Conservation (phyloP, 1,140 invertebrate species). For the Oscheius sp. region DNA sequence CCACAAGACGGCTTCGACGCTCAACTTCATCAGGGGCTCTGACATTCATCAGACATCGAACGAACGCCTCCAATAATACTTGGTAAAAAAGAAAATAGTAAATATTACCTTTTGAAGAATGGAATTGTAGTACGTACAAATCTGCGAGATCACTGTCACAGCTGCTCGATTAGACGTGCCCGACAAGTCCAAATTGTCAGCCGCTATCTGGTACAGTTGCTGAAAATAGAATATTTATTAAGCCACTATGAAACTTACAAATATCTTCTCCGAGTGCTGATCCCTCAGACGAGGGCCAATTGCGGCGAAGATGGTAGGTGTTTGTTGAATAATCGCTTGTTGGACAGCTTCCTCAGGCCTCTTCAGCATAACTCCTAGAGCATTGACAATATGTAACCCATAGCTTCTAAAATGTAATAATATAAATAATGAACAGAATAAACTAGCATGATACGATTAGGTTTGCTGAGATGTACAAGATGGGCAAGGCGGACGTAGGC, state of each 20-base stretch:
- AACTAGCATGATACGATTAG: neutral
- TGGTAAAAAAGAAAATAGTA: neutral
- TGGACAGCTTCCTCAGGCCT: slow-evolving; percentile 1
- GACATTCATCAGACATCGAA: neutral
- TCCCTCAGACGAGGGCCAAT: slow-evolving; percentile 7
- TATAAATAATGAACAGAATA: neutral
- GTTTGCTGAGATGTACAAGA: neutral
- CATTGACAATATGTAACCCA: neutral
- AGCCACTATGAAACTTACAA: neutral
- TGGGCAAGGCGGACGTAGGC: neutral
- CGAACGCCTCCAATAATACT: neutral
- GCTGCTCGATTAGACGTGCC: slow-evolving; percentile 6
- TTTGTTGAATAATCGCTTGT: neutral
- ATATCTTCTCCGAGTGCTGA: slow-evolving; percentile 4
- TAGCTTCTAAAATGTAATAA: slow-evolving; percentile 2
- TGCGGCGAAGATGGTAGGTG: slow-evolving; percentile 1
- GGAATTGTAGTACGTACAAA: neutral
- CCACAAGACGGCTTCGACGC: neutral
- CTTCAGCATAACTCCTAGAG: neutral
- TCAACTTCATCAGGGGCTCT: neutral
- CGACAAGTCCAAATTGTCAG: slow-evolving; percentile 1
- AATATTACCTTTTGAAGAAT: slow-evolving; percentile 1
- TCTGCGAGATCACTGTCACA: neutral
- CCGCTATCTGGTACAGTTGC: neutral
- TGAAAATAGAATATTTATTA: neutral